A percentile compares a stretch with the other conserved stretches of the same genome.
phyloP scores from a whole-genome alignment of 2,797 vertebrate species.

The Ficedula albicollis region DNA sequence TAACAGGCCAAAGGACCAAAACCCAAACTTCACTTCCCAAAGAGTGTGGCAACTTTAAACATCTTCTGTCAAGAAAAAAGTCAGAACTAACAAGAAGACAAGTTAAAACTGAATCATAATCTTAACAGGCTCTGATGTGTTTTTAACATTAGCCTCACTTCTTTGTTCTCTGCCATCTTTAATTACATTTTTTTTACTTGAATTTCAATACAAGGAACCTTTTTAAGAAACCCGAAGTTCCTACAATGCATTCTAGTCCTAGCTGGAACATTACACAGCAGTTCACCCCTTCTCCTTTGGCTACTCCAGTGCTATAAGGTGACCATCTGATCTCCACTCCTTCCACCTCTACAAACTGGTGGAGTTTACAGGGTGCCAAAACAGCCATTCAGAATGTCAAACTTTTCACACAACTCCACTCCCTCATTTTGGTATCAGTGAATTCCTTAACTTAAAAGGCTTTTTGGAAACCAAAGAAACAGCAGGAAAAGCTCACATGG shows the following conservation, averaged over 20 bases:
- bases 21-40: not conserved
- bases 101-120: not conserved
- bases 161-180: not conserved
- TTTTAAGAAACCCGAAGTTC: not conserved
- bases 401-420: not conserved
- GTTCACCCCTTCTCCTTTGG: not conserved
- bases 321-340: not conserved
- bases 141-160: not conserved
- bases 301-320: accelerated
- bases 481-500: not conserved
- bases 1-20: not conserved
- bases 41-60: not conserved
- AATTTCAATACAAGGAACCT: not conserved
- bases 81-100: not conserved
- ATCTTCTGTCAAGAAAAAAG: not conserved
- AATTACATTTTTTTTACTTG: not conserved
- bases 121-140: not conserved
- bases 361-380: not conserved
- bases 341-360: not conserved
- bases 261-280: not conserved
- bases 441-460: not conserved
- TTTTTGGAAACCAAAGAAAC: not conserved
- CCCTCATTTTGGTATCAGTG: not conserved
- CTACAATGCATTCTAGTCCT: not conserved
- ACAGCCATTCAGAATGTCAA: not conserved